Base-by-base conservation (phyloP, 2,888 invertebrate species). In the Hermaeophaga mercurialis region DNA sequence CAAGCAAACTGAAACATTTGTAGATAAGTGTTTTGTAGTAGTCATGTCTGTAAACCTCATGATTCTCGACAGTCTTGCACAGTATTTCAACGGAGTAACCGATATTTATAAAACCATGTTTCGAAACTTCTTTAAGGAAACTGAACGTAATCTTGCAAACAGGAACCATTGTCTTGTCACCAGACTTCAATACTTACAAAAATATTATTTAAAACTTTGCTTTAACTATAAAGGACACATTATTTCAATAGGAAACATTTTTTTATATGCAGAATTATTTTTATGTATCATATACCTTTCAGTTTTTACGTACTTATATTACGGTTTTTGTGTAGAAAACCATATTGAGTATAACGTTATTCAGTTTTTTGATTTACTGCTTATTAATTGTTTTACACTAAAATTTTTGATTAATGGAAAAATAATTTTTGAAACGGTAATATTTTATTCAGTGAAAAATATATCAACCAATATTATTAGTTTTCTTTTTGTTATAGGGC, bases 221-320 rank as follows among this genome's bases (percentile, higher is more conserved):
- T 18, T n/a, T 12, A 49, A 49, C 12, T 41, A 56, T 34, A 49
- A 56, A 17, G 17, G 43, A n/a, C 55, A 56, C 18, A 12, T 44
- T 7, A 7, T 49, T 0, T 56, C 55, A 2, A 24, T 49, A 9
- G 49, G 43, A 26, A 49, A 49, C 26, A 12, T 34, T 34, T n/a
- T 56, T 3, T 33, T 26, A 12, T 41, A 44, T 18, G 24, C 15
- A 7, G 49, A 33, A 34, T 17, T 12, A 31, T 15, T 49, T 17
- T 22, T 47, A 1, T 31, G 14, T 11, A 18, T 28, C 11, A 19
- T 48, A 2, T 8, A 28, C n/a, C 12, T 44, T 12, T 36, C 36
- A 6, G 49, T 43, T 8, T 19, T 8, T 1, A 41, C 53, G 3
- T 45, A 11, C 15, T 44, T 49, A 24, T 56, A 56, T 24, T 44